Percentiles rank a stretch among this genome's conserved stretches.
Evolutionary conservation across 2,888 invertebrate genomes (phyloP).

Genomic region (Carpatolechia fugitivella): DNA sequence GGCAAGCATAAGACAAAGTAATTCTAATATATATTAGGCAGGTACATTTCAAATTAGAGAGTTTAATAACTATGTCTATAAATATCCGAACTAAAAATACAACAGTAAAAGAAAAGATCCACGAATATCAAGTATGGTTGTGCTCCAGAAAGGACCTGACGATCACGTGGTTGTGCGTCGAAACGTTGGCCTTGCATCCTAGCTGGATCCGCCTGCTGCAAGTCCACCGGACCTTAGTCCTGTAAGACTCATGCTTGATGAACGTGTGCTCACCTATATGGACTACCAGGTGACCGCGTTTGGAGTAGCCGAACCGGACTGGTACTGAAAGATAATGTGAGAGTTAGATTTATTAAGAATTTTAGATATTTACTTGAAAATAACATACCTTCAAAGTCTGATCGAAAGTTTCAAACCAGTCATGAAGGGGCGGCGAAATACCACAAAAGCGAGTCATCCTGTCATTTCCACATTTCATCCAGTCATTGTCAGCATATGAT

Average conservation of each 20-base stretch:
- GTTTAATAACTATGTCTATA: too few species aligned
- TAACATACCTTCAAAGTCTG: too few species aligned
- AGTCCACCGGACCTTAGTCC: constrained; percentile 64
- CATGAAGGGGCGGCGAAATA: too few species aligned
- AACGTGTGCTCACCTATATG: constrained; percentile 58
- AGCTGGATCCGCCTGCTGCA: constrained; percentile 55
- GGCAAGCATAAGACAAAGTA: too few species aligned
- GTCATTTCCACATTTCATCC: too few species aligned
- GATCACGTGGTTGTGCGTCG: constrained; percentile 46
- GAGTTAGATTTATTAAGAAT: background rate
- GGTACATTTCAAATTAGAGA: too few species aligned
- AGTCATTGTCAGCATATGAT: too few species aligned
- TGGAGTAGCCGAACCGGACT: constrained; percentile 62
- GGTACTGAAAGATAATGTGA: constrained; percentile 17
- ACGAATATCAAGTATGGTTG: constrained; percentile 44
- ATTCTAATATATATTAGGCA: too few species aligned
- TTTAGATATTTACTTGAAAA: background rate
- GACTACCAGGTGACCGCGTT: constrained; percentile 58
- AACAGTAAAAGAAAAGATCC: background rate
- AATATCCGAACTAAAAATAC: too few species aligned
- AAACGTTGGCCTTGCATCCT: constrained; percentile 62
- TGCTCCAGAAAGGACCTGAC: constrained; percentile 57
- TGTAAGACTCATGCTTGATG: constrained; percentile 67
- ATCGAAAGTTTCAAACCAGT: too few species aligned
- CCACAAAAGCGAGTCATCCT: too few species aligned